These are phyloP conservation scores for Budorcas taxicolor DNA, from an alignment of 2,113 vertebrate genomes.

Conservation along the genomic window DNA sequence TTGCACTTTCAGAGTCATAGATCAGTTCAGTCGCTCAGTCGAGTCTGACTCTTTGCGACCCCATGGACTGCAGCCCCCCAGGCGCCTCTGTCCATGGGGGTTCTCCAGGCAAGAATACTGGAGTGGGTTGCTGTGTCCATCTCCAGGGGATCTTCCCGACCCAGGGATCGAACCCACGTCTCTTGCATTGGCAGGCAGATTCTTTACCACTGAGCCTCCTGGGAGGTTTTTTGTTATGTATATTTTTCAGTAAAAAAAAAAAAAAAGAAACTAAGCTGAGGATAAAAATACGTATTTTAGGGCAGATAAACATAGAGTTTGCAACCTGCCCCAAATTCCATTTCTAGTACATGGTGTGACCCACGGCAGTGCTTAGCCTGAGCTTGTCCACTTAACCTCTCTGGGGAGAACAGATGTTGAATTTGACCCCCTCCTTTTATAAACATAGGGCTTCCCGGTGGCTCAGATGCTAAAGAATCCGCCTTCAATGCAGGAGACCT, in stretches of 20 bases:
- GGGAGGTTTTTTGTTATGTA: neutral
- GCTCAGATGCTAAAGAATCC: neutral
- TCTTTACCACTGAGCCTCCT: neutral
- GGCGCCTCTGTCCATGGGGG: neutral
- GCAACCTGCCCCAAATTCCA: too few relatives aligned
- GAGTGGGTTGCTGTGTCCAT: neutral
- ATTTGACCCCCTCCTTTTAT: neutral
- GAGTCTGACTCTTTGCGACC: neutral
- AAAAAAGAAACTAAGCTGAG: neutral
- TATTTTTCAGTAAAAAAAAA: neutral
- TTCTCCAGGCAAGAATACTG: neutral
- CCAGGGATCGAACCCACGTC: neutral
- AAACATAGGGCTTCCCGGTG: neutral
- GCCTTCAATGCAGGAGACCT: neutral
- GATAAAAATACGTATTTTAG: too few relatives aligned
- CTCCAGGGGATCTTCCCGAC: neutral
- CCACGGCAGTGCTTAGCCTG: neutral
- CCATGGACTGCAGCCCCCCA: neutral
- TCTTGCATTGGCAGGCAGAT: neutral
- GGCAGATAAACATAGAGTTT: neutral
- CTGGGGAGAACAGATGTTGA: neutral
- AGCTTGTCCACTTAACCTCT: too few relatives aligned
- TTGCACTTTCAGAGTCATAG: neutral
- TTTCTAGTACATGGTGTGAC: neutral
- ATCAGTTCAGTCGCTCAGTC: neutral